Evolutionary conservation across 2,888 invertebrate species (phyloP).

Genomic region (Sinelater perroti): DNA sequence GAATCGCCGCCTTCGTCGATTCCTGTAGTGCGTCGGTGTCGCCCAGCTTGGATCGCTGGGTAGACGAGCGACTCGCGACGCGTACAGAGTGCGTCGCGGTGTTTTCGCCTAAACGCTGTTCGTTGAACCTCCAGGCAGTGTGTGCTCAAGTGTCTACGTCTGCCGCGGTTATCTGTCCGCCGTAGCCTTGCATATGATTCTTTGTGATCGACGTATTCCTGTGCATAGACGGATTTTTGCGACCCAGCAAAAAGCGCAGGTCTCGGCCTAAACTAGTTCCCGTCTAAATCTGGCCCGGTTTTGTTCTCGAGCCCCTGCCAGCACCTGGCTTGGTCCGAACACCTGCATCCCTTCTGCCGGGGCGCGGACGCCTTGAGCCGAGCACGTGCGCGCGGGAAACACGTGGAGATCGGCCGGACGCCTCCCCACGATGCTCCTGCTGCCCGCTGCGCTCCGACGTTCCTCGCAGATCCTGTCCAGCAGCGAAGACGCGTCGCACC

Average conservation of each 20-base stretch:
- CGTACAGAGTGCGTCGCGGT: slow-evolving; percentile 17
- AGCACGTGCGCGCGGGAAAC: slow-evolving; percentile 2
- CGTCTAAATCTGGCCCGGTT: slow-evolving; percentile 16
- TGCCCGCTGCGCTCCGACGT: not conserved
- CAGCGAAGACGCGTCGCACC: not conserved
- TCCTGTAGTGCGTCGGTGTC: slow-evolving; percentile 8
- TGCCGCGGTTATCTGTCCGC: slow-evolving; percentile 30
- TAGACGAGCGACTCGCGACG: no score
- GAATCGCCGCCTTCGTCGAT: slow-evolving; percentile 2
- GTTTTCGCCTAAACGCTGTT: slow-evolving; percentile 34
- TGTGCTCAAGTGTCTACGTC: slow-evolving; percentile 32
- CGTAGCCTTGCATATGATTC: slow-evolving; percentile 32
- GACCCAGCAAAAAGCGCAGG: slow-evolving; percentile 23
- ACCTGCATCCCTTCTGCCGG: slow-evolving; percentile 3
- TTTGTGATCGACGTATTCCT: slow-evolving; percentile 30
- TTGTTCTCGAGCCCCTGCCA: slow-evolving; percentile 10
- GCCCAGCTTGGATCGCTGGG: no score
- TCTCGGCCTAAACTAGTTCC: slow-evolving; percentile 24
- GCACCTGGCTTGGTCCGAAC: slow-evolving; percentile 9
- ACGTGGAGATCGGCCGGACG: slow-evolving; percentile 6
- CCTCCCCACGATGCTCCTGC: not conserved
- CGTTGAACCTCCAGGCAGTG: slow-evolving; percentile 32
- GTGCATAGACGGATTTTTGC: slow-evolving; percentile 24
- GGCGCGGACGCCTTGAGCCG: not conserved
- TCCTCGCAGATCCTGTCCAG: not conserved